Evolutionary conservation across 2,888 invertebrate genomes (phyloP), one percentile per base, ranked within the genome.

Genomic region (Danaus chrysippus): DNA sequence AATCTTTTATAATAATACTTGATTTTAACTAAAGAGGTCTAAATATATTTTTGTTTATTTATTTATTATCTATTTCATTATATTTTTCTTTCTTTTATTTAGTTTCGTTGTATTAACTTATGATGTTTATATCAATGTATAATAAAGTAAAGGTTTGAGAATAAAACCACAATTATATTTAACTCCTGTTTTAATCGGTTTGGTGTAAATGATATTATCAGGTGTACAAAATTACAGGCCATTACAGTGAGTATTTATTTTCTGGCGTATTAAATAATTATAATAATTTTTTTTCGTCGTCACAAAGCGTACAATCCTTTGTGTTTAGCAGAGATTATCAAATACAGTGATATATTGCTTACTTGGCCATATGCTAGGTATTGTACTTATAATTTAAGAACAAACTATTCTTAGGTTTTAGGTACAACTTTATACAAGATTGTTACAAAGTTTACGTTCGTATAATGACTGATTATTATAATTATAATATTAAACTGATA

Each of bases 181-280:
- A 77, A 78, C 78, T 84, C 76, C 81, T 82, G 78, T 81, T 87
- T 86, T 84, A 84, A 83, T 85, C 81, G 82, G 81, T 86, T 86
- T 86, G 83, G 83, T 87, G 84, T 84, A 87, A 87, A 84, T 82
- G 87, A 84, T 83, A 84, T 79, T 84, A 83, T 84, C 80, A 82
- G 77, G 86, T 89, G 90, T 89, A 89, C 83, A 89, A 89, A 90
- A 89, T 87, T 87, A 86, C 89, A 87, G 86, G 84, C 82, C 78
- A 84, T 86, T 87, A 86, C 78, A 85, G 76, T 82, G 81, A 76
- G 74, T 82, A 84, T 79, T 76, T 81, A 80, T 78, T 79, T 80
- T 81, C 79, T 82, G 85, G 78, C 83, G 77, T 76, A 73, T 81
- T 78, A 76, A 74, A 74, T 77, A 74, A 76, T 71, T 79, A 78